phyloP scores from a whole-genome alignment of 2,888 invertebrate genomes.

The Microctonus hyperodae region DNA sequence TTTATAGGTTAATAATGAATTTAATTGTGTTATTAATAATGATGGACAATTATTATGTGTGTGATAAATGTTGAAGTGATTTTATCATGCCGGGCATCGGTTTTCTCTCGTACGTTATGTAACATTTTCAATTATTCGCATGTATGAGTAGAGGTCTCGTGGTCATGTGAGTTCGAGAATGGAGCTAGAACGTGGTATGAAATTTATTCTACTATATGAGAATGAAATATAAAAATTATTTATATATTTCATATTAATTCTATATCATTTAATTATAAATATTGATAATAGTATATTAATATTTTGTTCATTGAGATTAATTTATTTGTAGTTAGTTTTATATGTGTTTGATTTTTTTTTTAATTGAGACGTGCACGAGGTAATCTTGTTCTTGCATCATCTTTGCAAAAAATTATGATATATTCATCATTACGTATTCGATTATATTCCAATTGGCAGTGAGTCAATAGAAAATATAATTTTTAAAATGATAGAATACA shows the following conservation, averaged over 20 bases:
- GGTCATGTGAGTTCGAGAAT: conserved; percentile 30
- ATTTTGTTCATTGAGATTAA: too few species aligned
- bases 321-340: not conserved
- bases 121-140: conserved; percentile 28
- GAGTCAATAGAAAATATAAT: not conserved
- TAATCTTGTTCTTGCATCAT: not conserved
- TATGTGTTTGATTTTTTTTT: not conserved
- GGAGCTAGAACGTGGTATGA: not conserved
- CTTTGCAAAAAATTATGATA: too few species aligned
- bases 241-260: not conserved
- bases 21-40: not conserved
- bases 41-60: not conserved
- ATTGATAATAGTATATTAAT: too few species aligned
- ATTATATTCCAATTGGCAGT: not conserved
- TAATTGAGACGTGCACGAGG: not conserved
- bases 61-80: not conserved
- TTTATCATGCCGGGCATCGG: conserved; percentile 19
- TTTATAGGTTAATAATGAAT: not conserved
- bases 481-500: too few species aligned
- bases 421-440: too few species aligned
- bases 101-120: conserved; percentile 27
- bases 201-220: not conserved
- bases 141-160: conserved; percentile 22
- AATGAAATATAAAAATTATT: not conserved
- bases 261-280: too few species aligned